Percentiles rank a stretch among this genome's conserved stretches.
Evolutionary conservation across 23 tunicate species (phyloP).

Genomic region (Diplosoma virens): DNA sequence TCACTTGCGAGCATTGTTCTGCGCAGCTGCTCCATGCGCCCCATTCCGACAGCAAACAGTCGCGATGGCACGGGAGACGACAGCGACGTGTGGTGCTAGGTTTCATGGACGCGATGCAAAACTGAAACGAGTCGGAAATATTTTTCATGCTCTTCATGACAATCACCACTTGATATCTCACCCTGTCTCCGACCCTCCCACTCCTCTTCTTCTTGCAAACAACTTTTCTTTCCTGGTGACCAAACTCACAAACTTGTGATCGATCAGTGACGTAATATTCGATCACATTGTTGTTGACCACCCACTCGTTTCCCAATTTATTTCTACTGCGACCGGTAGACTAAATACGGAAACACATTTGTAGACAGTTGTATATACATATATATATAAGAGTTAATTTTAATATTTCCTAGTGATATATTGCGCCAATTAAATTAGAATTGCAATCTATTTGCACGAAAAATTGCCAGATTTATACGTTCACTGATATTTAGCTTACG

Average conservation of each 20-base stretch:
- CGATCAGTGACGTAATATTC: no score
- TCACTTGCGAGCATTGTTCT: constrained; percentile 58
- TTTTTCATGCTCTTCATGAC: not conserved
- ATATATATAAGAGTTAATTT: no score
- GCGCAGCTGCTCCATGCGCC: constrained; percentile 60
- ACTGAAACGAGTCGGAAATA: not conserved
- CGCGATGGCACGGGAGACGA: constrained; percentile 37
- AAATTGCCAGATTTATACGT: no score
- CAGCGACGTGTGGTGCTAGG: constrained; percentile 42
- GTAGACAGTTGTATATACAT: no score
- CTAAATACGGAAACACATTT: no score
- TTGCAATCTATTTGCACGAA: no score
- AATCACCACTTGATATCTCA: not conserved
- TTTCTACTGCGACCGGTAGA: no score
- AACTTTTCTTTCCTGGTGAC: constrained; percentile 55
- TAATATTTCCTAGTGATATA: no score
- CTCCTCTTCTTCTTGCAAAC: constrained; percentile 58
- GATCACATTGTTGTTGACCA: no score
- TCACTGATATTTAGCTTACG: not conserved
- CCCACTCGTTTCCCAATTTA: no score
- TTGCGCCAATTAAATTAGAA: no score
- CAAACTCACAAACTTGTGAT: constrained; percentile 36
- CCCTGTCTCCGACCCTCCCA: not conserved
- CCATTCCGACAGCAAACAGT: constrained; percentile 69
- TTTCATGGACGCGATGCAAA: constrained; percentile 25